Conservation (phyloP, 2,888 invertebrate genomes). For the Epiblema foenella region DNA sequence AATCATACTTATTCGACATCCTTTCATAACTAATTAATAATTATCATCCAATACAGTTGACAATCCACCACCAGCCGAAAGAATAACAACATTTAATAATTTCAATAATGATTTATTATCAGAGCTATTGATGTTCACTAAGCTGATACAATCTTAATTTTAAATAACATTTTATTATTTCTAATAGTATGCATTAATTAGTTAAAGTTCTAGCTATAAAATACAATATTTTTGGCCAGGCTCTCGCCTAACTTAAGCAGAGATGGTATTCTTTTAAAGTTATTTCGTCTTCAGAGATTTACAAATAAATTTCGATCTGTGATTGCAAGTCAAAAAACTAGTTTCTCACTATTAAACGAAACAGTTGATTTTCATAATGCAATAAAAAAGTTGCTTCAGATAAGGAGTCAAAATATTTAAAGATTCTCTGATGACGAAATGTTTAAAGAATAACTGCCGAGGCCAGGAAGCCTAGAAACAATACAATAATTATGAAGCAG, state of each 20-base stretch:
- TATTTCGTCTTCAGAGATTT: not conserved
- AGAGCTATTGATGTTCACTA: slow-evolving; percentile 85
- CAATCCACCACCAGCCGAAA: slow-evolving; percentile 54
- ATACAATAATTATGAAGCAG: slow-evolving; percentile 39
- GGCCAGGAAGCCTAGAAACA: slow-evolving; percentile 29
- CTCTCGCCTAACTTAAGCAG: slow-evolving; percentile 48
- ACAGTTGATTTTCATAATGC: not conserved
- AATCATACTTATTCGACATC: slow-evolving; percentile 27
- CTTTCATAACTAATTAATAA: slow-evolving; percentile 22
- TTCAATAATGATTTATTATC: slow-evolving; percentile 83
- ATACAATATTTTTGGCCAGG: slow-evolving; percentile 75
- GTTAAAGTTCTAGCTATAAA: slow-evolving; percentile 84
- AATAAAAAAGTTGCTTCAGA: not conserved
- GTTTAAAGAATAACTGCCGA: slow-evolving; percentile 10
- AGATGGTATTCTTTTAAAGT: slow-evolving; percentile 16
- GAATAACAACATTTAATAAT: slow-evolving; percentile 81
- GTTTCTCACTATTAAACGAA: not conserved
- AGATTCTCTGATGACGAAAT: not conserved
- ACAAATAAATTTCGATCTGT: not conserved
- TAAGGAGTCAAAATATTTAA: not conserved
- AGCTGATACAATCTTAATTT: slow-evolving; percentile 84
- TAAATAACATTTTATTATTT: slow-evolving; percentile 82
- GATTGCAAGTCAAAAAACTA: not conserved
- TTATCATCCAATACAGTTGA: slow-evolving; percentile 26
- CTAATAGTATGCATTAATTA: slow-evolving; percentile 85